Conservation (phyloP, 2,797 vertebrate species). For the Vespertilio murinus region DNA sequence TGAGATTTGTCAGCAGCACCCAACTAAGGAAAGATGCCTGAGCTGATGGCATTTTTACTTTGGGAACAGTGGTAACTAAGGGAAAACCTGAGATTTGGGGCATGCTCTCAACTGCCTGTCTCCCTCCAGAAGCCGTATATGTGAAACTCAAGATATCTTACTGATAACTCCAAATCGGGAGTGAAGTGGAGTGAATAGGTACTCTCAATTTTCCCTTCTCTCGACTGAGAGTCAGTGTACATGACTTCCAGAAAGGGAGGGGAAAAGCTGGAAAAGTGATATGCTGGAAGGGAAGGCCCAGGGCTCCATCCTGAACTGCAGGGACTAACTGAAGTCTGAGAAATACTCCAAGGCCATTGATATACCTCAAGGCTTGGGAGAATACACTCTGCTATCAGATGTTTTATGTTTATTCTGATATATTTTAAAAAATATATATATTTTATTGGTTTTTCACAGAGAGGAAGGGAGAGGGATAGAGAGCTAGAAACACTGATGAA, state of each 20-base stretch:
- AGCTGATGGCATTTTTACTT: not conserved
- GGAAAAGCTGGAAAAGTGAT: slow-evolving; percentile 10
- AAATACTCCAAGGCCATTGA: not conserved
- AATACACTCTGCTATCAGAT: not conserved
- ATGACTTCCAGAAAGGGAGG: slow-evolving; percentile 33
- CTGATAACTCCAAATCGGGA: not conserved
- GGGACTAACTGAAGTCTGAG: not conserved
- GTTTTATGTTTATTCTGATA: slow-evolving; percentile 10
- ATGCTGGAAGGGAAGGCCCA: not conserved
- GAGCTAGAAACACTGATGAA: too few species aligned
- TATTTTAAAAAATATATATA: too few species aligned
- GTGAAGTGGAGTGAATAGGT: not conserved
- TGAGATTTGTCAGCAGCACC: not conserved
- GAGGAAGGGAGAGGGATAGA: too few species aligned
- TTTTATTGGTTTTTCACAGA: too few species aligned
- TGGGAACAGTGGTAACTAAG: not conserved
- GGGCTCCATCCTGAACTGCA: not conserved
- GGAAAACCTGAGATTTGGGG: not conserved
- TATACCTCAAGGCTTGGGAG: not conserved
- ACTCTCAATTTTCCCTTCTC: slow-evolving; percentile 33
- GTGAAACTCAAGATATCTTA: not conserved
- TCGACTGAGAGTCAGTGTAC: slow-evolving; percentile 5
- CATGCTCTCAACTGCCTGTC: not conserved
- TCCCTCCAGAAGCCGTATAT: not conserved
- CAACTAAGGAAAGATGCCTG: not conserved